Evolutionary conservation across 2,797 vertebrate species (phyloP).

Genomic region (Tragopan temminckii): DNA sequence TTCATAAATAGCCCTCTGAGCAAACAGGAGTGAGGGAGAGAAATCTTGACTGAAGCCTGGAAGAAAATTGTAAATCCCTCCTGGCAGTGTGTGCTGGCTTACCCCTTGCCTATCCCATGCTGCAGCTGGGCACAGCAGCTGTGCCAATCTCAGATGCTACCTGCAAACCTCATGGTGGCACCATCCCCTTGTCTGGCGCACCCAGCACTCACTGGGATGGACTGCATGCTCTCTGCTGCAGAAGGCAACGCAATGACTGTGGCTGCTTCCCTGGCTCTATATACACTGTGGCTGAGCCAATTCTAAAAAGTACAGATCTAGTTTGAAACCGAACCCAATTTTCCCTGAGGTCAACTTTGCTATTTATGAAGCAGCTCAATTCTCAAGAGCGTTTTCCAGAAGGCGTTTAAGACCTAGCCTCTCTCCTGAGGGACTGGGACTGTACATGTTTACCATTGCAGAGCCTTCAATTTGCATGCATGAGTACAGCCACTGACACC

Average conservation of each 20-base stretch:
- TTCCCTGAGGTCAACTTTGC: background rate
- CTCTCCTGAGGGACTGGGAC: background rate
- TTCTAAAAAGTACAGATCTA: background rate
- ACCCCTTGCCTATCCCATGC: background rate
- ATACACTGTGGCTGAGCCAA: background rate
- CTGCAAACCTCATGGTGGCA: background rate
- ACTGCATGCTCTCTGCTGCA: too few species aligned
- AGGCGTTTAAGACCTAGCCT: background rate
- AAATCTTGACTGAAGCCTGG: background rate
- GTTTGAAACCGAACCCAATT: background rate
- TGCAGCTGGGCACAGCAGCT: accelerated
- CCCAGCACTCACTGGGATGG: background rate
- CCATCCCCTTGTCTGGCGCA: background rate
- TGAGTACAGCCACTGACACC: background rate
- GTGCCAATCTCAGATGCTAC: accelerated
- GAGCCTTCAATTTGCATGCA: accelerated
- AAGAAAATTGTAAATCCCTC: background rate
- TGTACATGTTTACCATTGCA: background rate
- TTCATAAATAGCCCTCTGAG: constrained; percentile 12
- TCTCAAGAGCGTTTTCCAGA: background rate
- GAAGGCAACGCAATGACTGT: background rate
- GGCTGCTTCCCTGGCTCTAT: background rate
- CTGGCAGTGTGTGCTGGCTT: accelerated
- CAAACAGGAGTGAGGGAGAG: background rate
- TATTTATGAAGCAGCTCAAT: background rate